Percentiles rank a stretch among this genome's conserved stretches.
Conservation (phyloP, 2,888 invertebrate species). For the Balanococcus diminutus region DNA sequence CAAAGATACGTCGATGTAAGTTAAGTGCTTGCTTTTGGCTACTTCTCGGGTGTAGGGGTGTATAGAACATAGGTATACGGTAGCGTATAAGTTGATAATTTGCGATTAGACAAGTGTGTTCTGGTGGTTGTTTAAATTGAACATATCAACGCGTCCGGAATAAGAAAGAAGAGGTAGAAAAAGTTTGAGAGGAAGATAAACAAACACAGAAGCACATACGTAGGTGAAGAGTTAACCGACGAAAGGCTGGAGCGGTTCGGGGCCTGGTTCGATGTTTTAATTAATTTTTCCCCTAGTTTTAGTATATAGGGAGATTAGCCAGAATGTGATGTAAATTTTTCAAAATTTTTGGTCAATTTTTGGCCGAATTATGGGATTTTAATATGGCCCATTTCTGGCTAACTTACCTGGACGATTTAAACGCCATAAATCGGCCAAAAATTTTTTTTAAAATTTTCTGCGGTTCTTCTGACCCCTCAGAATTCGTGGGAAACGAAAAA, state of each 20-base stretch:
- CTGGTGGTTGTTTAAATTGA: neutral
- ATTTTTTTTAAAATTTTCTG: too few relatives aligned
- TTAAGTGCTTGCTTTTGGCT: neutral
- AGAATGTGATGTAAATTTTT: too few relatives aligned
- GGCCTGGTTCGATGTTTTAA: neutral
- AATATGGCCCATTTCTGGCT: too few relatives aligned
- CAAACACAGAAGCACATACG: neutral
- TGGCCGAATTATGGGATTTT: too few relatives aligned
- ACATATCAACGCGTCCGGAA: slow-evolving; percentile 12
- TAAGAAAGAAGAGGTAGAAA: neutral
- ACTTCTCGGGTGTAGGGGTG: too few relatives aligned
- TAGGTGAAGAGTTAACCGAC: neutral
- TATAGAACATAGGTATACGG: too few relatives aligned
- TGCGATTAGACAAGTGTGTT: neutral
- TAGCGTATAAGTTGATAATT: slow-evolving; percentile 3
- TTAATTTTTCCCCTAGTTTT: neutral
- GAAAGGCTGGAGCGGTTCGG: neutral
- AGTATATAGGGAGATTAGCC: too few relatives aligned
- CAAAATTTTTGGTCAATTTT: too few relatives aligned
- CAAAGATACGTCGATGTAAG: neutral
- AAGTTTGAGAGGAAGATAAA: neutral
- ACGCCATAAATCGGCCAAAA: too few relatives aligned
- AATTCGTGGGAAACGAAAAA: too few relatives aligned
- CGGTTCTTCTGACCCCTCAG: too few relatives aligned
- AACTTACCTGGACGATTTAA: too few relatives aligned